Base-by-base conservation (phyloP, 35 echinoderm and acorn worm genomes). In the Stichopus chloronotus region DNA sequence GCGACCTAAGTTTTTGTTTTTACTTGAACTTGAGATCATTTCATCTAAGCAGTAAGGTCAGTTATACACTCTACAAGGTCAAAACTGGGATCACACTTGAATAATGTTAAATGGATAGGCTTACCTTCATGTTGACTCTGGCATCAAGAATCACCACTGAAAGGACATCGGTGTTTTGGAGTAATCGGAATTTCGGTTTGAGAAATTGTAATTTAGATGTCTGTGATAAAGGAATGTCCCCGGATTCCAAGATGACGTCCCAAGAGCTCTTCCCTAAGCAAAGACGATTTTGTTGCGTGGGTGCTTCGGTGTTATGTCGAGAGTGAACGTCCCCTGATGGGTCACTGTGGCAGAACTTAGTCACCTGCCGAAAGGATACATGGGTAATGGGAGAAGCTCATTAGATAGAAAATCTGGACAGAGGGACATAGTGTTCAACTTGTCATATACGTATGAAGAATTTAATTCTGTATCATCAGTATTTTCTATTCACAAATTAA, bases 211-310 rank as follows among this genome's bases (percentile, higher is more conserved):
- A 4, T 8, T 59, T 65, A n/a, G 19, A 11, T 53, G 21, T 60
- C 12, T 59, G 52, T 65, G 58, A 54, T 9, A 43, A 60, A 0
- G 21, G 13, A 43, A 89, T 63, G 52, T 92, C 91, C 0, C 65
- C 91, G 25, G 91, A 92, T 60, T 24, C 91, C 14, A 82, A 13
- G 54, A 92, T 92, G 6, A 92, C 78, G 78, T 92, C 91, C 91
- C 91, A 92, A 63, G 91, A 53, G 81, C 91, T 92, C 78, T 92
- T 92, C 53, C 65, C 56, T 30, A 82, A 54, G 55, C 91, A 92
- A 0, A 61, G 10, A 30, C 23, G 57, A 60, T 92, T 92, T 43
- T 92, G 91, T 6, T 65, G 57, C 22, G 77, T 92, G 2, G 91
- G 91, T 4, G 91, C 91, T 63, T 82, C 79, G 8, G n/a, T 5